Percentiles rank a stretch among this genome's conserved stretches.
These are phyloP conservation scores for Sitophilus oryzae DNA, from an alignment of 1,140 invertebrate genomes.

Conservation along the genomic window DNA sequence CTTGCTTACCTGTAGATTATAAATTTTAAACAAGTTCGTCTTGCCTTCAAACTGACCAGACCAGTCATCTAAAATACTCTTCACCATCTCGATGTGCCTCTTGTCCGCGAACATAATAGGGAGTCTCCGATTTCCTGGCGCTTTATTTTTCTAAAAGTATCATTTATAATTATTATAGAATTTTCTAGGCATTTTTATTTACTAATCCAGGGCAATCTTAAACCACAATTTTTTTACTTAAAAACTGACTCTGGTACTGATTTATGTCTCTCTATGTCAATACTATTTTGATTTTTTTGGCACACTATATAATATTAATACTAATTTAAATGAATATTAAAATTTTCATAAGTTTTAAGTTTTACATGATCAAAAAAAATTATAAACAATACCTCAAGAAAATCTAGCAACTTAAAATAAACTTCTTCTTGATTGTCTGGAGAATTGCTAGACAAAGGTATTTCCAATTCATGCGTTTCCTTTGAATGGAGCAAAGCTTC, in stretches of 20 bases:
- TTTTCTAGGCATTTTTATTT: not conserved
- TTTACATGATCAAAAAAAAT: not conserved
- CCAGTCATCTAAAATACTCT: conserved; percentile 45
- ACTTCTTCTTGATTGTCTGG: conserved; percentile 36
- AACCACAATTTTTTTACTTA: not conserved
- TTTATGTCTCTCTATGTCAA: not conserved
- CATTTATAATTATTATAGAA: conserved; percentile 1
- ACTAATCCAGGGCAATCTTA: not conserved
- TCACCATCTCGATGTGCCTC: conserved; percentile 39
- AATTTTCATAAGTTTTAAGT: not conserved
- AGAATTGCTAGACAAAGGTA: conserved; percentile 39
- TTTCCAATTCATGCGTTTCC: conserved; percentile 46
- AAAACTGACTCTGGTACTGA: not conserved
- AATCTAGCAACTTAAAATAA: conserved; percentile 20
- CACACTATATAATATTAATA: not conserved
- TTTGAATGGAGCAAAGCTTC: conserved; percentile 46
- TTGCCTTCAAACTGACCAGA: conserved; percentile 37
- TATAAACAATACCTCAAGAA: conserved; percentile 22
- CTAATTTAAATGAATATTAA: not conserved
- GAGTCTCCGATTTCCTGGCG: conserved; percentile 26
- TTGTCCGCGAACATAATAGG: conserved; percentile 49
- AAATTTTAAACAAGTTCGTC: conserved; percentile 46
- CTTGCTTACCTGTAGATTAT: conserved; percentile 48
- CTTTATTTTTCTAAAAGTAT: conserved; percentile 35
- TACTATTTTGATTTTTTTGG: not conserved